Conservation (phyloP, 2,888 invertebrate species). For the Coelinius sp. region DNA sequence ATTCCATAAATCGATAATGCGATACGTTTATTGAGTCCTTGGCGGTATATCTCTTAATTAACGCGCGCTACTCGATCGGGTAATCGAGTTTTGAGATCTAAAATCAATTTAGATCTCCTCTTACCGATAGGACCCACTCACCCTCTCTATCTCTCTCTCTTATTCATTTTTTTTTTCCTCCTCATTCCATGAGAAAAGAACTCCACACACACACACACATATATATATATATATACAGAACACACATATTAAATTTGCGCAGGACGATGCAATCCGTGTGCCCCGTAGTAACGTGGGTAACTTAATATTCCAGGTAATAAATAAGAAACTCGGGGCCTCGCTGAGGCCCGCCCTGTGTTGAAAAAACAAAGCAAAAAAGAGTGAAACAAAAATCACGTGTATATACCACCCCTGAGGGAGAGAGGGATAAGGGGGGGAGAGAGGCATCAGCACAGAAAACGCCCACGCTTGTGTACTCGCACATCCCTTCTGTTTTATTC, state of each 20-base stretch:
- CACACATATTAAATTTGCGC: slow-evolving; percentile 16
- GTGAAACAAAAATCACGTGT: slow-evolving; percentile 20
- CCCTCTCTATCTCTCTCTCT: slow-evolving; percentile 33
- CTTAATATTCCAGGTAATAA: slow-evolving; percentile 68
- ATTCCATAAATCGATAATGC: slow-evolving; percentile 50
- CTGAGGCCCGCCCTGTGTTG: slow-evolving; percentile 59
- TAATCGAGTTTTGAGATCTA: slow-evolving; percentile 60
- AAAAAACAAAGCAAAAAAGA: slow-evolving; percentile 44
- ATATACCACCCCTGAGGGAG: slow-evolving; percentile 4
- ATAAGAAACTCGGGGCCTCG: slow-evolving; percentile 61
- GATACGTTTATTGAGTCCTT: slow-evolving; percentile 59
- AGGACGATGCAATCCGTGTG: slow-evolving; percentile 44
- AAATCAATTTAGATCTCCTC: slow-evolving; percentile 63
- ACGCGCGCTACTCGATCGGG: slow-evolving; percentile 56
- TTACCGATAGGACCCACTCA: slow-evolving; percentile 51
- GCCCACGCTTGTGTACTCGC: slow-evolving; percentile 3
- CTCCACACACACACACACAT: not conserved
- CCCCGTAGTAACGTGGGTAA: slow-evolving; percentile 61
- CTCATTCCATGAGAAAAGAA: slow-evolving; percentile 21
- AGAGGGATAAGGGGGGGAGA: not conserved
- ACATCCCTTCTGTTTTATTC: slow-evolving; percentile 21
- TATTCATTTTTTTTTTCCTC: slow-evolving; percentile 33
- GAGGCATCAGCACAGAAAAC: not conserved
- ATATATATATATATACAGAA: not conserved
- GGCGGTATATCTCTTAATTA: slow-evolving; percentile 61